Conservation (phyloP, 2,113 vertebrate genomes). For the Brachirus orientalis region DNA sequence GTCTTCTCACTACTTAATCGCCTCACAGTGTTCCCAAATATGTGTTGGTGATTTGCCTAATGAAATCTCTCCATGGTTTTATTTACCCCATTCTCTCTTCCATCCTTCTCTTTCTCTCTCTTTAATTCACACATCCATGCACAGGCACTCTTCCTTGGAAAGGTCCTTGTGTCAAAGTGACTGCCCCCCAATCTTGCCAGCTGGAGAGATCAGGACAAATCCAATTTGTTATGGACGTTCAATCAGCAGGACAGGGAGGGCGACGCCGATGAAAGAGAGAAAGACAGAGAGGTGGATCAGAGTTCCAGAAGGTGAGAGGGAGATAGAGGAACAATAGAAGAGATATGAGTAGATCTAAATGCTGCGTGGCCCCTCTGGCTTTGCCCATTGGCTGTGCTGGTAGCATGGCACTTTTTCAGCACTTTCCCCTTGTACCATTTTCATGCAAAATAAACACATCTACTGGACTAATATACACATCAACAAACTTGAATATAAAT, state of each 20-base stretch:
- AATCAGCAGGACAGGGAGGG: slow-evolving; percentile 11
- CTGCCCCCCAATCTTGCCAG: slow-evolving; percentile 30
- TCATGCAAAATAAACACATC: too few relatives aligned
- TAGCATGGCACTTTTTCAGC: not conserved
- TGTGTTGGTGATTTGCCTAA: not conserved
- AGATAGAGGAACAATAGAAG: slow-evolving; percentile 14
- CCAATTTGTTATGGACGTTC: slow-evolving; percentile 60
- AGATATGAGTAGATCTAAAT: slow-evolving; percentile 22
- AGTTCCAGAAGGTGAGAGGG: not conserved
- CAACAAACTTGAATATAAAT: too few relatives aligned
- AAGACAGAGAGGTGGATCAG: not conserved
- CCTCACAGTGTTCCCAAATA: not conserved
- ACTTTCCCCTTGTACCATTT: not conserved
- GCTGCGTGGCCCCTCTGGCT: not conserved
- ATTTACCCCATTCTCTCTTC: not conserved
- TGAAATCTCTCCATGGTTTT: not conserved
- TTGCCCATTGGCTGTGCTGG: too few relatives aligned
- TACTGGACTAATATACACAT: too few relatives aligned
- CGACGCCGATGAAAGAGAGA: not conserved
- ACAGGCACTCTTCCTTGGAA: not conserved
- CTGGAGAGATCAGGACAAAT: slow-evolving; percentile 61
- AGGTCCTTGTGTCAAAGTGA: slow-evolving; percentile 20
- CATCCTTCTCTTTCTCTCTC: not conserved
- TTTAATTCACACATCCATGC: not conserved
- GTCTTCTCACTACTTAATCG: not conserved